Evolutionary conservation across 2,113 vertebrate genomes (phyloP).

Genomic region (Thinocorus orbignyianus): DNA sequence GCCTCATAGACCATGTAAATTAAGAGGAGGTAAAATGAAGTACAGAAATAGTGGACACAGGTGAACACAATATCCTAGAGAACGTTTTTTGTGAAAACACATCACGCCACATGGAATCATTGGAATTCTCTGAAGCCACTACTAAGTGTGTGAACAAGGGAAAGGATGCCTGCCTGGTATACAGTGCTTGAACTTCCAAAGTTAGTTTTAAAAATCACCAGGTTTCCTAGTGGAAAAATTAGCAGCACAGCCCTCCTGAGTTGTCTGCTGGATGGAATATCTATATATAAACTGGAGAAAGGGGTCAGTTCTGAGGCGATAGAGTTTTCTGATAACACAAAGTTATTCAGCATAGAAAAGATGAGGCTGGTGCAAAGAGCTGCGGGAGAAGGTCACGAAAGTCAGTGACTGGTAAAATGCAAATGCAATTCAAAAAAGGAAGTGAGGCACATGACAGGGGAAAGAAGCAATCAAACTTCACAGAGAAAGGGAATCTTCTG

Average conservation of each 20-base stretch:
- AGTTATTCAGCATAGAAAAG: neutral
- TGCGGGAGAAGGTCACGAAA: neutral
- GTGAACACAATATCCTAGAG: neutral
- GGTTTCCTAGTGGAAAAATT: neutral
- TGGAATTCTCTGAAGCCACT: neutral
- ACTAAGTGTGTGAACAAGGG: neutral
- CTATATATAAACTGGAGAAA: neutral
- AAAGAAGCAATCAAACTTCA: neutral
- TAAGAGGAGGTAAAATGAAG: neutral
- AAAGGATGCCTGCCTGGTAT: neutral
- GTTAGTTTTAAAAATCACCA: neutral
- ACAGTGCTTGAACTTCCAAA: neutral
- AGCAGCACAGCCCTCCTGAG: neutral
- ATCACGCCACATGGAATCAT: neutral
- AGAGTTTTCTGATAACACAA: neutral
- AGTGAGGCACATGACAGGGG: neutral
- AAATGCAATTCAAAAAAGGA: neutral
- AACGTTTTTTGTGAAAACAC: neutral
- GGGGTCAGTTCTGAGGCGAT: neutral
- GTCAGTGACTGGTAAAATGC: neutral
- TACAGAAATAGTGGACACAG: neutral
- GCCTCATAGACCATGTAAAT: neutral
- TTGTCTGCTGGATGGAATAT: neutral
- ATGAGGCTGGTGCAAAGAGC: neutral
- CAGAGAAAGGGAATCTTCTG: neutral